Evolutionary conservation across 2,797 vertebrate species (phyloP).

Genomic region (Knipowitschia caucasica): DNA sequence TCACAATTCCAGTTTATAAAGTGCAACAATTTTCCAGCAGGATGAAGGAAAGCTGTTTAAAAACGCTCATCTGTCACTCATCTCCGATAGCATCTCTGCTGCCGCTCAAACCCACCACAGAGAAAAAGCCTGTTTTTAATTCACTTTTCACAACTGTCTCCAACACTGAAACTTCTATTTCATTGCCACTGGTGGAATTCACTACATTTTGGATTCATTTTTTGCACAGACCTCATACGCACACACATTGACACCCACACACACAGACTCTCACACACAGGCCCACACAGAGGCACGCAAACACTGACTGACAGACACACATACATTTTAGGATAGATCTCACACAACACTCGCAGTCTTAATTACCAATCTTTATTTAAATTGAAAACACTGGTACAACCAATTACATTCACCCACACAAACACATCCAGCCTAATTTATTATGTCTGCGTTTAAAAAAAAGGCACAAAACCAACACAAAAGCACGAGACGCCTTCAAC

Average conservation of each 20-base stretch:
- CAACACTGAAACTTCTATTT: slow-evolving; percentile 16
- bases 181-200: slow-evolving; percentile 12
- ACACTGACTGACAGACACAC: too few relatives aligned
- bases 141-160: slow-evolving; percentile 10
- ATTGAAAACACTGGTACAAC: slow-evolving; percentile 19
- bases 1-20: not conserved
- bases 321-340: slow-evolving; percentile 7
- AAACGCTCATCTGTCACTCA: slow-evolving; percentile 8
- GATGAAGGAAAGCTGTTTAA: not conserved
- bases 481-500: slow-evolving; percentile 33
- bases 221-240: too few relatives aligned
- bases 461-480: slow-evolving; percentile 8
- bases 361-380: slow-evolving; percentile 19
- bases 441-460: slow-evolving; percentile 16
- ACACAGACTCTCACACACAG: too few relatives aligned
- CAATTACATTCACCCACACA: slow-evolving; percentile 21
- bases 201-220: slow-evolving; percentile 9
- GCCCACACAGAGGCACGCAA: too few relatives aligned
- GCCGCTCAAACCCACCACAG: slow-evolving; percentile 9
- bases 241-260: too few relatives aligned
- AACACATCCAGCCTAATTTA: slow-evolving; percentile 13
- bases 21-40: not conserved
- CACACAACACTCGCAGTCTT: slow-evolving; percentile 17
- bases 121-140: not conserved
- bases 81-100: slow-evolving; percentile 3